Evolutionary conservation across 2,797 vertebrate genomes (phyloP).

Genomic region (Bovichtus variegatus): DNA sequence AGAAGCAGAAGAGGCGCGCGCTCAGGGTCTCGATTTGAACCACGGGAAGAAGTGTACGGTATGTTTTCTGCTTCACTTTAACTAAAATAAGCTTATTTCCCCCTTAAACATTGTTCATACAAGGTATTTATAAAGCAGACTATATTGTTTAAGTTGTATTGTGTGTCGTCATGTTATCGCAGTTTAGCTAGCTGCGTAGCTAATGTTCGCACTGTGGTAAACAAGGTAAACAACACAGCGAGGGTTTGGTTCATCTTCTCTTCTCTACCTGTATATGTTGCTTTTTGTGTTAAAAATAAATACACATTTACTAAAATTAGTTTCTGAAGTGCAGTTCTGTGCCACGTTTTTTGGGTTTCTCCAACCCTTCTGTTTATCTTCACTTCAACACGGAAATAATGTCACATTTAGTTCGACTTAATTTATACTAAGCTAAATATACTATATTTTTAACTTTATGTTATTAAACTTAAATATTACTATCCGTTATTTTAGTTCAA

Average conservation of each 20-base stretch:
- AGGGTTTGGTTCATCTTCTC: neutral
- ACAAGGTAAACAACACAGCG: neutral
- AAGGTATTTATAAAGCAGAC: accelerated
- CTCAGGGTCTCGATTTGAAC: conserved; percentile 51
- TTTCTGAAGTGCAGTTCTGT: neutral
- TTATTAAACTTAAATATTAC: neutral
- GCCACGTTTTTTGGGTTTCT: neutral
- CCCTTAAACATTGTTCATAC: accelerated
- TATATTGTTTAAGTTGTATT: accelerated
- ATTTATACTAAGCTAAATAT: neutral
- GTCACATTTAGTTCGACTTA: neutral
- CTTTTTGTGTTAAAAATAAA: neutral
- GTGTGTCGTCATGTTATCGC: neutral
- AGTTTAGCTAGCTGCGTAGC: neutral
- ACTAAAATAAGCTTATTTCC: accelerated
- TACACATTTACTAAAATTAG: neutral
- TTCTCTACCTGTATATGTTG: neutral
- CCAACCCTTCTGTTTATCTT: too few species aligned
- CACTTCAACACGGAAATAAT: neutral
- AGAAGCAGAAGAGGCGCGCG: conserved; percentile 42
- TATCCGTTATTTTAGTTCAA: neutral
- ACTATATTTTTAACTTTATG: too few species aligned
- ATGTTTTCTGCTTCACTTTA: neutral
- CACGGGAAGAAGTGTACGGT: conserved; percentile 11
- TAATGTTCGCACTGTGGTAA: neutral